Percentiles rank a stretch among this genome's conserved stretches.
phyloP scores from a whole-genome alignment of 2,888 invertebrate genomes.

The Melanargia galathea region DNA sequence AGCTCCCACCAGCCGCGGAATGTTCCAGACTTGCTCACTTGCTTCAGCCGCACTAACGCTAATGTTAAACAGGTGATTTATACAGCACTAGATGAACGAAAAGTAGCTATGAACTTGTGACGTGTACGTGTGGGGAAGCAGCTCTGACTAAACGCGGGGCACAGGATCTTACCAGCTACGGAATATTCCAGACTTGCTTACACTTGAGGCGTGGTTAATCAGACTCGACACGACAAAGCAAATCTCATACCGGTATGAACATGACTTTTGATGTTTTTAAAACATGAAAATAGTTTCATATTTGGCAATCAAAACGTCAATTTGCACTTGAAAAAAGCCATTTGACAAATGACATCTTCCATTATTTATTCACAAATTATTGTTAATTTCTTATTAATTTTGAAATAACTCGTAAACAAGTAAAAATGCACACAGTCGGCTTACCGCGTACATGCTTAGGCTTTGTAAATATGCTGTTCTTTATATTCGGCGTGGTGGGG shows the following conservation, averaged over 20 bases:
- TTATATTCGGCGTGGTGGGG: slow-evolving; percentile 55
- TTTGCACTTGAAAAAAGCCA: background rate
- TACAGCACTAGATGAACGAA: slow-evolving; percentile 54
- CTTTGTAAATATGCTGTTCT: slow-evolving; percentile 66
- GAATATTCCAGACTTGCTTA: slow-evolving; percentile 84
- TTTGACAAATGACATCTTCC: slow-evolving; percentile 10
- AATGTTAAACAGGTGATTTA: slow-evolving; percentile 81
- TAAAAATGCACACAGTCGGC: slow-evolving; percentile 65
- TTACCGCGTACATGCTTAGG: slow-evolving; percentile 72
- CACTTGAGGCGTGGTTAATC: too few relatives aligned
- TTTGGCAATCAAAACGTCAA: background rate
- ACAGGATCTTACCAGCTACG: slow-evolving; percentile 85
- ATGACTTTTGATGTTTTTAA: background rate
- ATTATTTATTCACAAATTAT: slow-evolving; percentile 21
- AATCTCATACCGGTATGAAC: slow-evolving; percentile 66
- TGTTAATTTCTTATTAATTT: slow-evolving; percentile 15
- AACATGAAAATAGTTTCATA: background rate
- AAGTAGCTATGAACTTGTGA: slow-evolving; percentile 74
- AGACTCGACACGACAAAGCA: too few relatives aligned
- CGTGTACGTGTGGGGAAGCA: slow-evolving; percentile 92
- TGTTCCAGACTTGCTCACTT: slow-evolving; percentile 85
- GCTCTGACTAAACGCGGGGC: slow-evolving; percentile 92
- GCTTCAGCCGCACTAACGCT: slow-evolving; percentile 84
- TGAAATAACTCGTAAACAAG: slow-evolving; percentile 23
- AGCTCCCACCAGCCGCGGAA: slow-evolving; percentile 84